Percentiles rank a stretch among this genome's conserved stretches.
Conservation (phyloP, 2,113 vertebrate genomes). For the Dascyllus trimaculatus region DNA sequence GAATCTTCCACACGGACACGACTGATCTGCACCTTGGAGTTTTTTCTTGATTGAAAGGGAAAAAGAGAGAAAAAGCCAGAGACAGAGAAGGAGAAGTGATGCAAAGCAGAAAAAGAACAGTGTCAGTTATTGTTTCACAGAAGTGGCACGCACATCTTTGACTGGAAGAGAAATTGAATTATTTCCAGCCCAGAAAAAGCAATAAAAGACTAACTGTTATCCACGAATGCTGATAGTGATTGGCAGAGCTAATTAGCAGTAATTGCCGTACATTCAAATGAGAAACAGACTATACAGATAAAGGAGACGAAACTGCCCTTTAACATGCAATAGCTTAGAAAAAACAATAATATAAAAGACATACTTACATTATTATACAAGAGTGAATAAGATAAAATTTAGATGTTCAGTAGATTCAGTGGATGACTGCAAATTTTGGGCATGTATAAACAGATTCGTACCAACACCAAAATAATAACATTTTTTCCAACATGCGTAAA, state of each 20-base stretch:
- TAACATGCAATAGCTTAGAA: too few relatives aligned
- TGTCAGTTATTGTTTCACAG: constrained; percentile 24
- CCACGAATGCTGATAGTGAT: not conserved
- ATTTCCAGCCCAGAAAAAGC: not conserved
- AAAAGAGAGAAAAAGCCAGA: not conserved
- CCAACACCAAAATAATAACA: too few relatives aligned
- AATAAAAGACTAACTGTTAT: not conserved
- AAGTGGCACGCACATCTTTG: constrained; percentile 10
- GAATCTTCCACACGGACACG: constrained; percentile 94
- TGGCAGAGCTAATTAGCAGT: too few relatives aligned
- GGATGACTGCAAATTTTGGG: too few relatives aligned
- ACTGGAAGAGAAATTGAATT: not conserved
- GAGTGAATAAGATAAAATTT: too few relatives aligned
- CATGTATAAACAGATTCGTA: too few relatives aligned
- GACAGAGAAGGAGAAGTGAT: not conserved
- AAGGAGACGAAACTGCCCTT: too few relatives aligned
- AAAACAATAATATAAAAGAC: not conserved
- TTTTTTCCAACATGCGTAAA: too few relatives aligned
- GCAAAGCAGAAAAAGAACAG: constrained; percentile 32
- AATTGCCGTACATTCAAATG: too few relatives aligned
- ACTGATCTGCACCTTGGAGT: constrained; percentile 97
- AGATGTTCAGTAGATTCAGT: too few relatives aligned
- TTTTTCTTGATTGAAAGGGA: constrained; percentile 87
- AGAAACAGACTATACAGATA: too few relatives aligned
- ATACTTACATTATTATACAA: not conserved